phyloP scores from a whole-genome alignment of 2,113 vertebrate genomes.

The Oenanthe oenanthe region DNA sequence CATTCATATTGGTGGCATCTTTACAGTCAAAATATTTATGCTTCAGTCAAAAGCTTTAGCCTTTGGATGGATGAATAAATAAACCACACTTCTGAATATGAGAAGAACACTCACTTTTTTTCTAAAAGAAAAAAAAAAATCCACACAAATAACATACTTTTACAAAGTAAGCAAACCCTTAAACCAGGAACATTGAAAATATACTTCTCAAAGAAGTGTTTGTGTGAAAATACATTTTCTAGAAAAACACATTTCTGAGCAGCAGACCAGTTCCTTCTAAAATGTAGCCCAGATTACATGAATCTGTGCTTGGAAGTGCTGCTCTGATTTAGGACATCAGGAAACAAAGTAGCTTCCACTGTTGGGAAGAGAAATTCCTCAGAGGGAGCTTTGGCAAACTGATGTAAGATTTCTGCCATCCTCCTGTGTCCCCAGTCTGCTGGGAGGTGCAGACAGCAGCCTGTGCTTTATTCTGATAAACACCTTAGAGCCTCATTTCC shows the following conservation, averaged over 20 bases:
- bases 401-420: neutral
- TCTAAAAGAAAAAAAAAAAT: neutral
- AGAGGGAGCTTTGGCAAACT: neutral
- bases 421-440: neutral
- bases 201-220: neutral
- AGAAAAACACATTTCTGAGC: neutral
- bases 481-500: neutral
- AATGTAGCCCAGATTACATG: neutral
- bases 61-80: neutral
- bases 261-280: neutral
- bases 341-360: neutral
- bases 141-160: neutral
- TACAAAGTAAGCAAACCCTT: neutral
- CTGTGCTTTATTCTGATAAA: neutral
- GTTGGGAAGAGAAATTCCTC: neutral
- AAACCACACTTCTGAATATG: neutral
- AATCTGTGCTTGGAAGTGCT: neutral
- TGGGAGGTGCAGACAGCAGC: neutral
- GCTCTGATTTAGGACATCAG: neutral
- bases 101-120: neutral
- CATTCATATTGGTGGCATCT: neutral
- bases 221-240: neutral
- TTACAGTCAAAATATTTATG: neutral
- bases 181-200: neutral
- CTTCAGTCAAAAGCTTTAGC: neutral